Percentiles rank a stretch among this genome's conserved stretches.
phyloP scores from a whole-genome alignment of 1,140 invertebrate species.

The Rhizoglyphus robini region DNA sequence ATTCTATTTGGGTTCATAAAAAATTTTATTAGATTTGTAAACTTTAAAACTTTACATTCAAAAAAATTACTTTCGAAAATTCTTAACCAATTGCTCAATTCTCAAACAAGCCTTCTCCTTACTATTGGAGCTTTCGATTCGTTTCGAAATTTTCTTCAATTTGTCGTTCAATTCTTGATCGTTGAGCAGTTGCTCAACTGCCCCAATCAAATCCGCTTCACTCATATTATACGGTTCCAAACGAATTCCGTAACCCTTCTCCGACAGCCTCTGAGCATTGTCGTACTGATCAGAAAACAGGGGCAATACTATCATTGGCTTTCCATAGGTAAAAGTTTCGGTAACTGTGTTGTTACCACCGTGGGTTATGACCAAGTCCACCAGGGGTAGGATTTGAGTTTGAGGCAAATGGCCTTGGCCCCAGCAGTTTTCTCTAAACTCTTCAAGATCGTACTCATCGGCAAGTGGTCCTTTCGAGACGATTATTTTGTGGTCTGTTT shows the following conservation, averaged over 20 bases:
- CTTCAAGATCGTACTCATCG: background rate
- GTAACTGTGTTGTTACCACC: too few species aligned
- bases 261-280: slow-evolving; percentile 11
- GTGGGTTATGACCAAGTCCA: too few species aligned
- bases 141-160: background rate
- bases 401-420: slow-evolving; percentile 6
- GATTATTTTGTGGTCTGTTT: too few species aligned
- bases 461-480: background rate
- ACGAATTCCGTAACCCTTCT: slow-evolving; percentile 6
- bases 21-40: too few species aligned
- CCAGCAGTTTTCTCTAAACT: slow-evolving; percentile 20
- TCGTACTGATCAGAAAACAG: too few species aligned
- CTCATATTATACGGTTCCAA: background rate
- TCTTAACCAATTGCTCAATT: background rate
- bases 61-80: too few species aligned
- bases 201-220: slow-evolving; percentile 5
- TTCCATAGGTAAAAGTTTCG: slow-evolving; percentile 14
- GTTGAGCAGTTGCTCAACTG: slow-evolving; percentile 12
- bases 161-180: slow-evolving; percentile 11
- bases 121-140: background rate
- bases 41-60: too few species aligned
- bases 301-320: slow-evolving; percentile 19
- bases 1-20: too few species aligned
- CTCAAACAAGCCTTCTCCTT: background rate
- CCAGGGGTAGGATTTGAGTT: too few species aligned